Percentiles rank a stretch among this genome's conserved stretches.
These are phyloP conservation scores for Condylostylus longicornis DNA, from an alignment of 1,140 invertebrate species.

Conservation along the genomic window DNA sequence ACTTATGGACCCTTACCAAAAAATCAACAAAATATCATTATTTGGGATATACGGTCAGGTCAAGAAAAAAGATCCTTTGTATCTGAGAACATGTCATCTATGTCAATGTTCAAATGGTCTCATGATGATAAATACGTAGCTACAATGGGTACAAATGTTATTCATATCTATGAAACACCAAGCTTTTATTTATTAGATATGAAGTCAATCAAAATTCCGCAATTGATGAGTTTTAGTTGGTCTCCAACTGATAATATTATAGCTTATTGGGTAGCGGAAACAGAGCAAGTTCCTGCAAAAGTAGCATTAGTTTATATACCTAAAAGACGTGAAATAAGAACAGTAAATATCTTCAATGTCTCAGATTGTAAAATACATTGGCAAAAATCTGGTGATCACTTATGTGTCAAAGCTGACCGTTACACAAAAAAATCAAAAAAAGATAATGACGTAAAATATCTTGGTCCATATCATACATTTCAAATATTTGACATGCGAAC, in stretches of 20 bases:
- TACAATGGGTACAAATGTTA: constrained; percentile 62
- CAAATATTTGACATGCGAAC: constrained; percentile 98
- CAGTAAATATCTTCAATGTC: constrained; percentile 95
- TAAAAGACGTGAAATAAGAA: constrained; percentile 78
- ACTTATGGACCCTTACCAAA: constrained; percentile 69
- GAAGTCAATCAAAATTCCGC: constrained; percentile 84
- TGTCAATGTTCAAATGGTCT: constrained; percentile 95
- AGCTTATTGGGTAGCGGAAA: constrained; percentile 97
- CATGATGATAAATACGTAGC: constrained; percentile 95
- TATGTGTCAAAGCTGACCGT: constrained; percentile 96
- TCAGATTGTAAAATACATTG: constrained; percentile 97
- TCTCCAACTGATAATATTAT: constrained; percentile 92
- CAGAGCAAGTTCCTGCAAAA: constrained; percentile 77
- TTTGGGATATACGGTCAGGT: constrained; percentile 92
- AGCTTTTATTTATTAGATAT: constrained; percentile 86
- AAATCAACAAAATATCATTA: constrained; percentile 57
- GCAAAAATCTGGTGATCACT: constrained; percentile 95
- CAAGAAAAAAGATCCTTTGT: constrained; percentile 82
- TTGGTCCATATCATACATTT: constrained; percentile 96
- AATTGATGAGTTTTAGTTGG: constrained; percentile 92
- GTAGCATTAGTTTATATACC: constrained; percentile 74
- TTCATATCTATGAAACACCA: constrained; percentile 92
- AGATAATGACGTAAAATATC: constrained; percentile 78
- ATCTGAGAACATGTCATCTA: constrained; percentile 61
- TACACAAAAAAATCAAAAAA: constrained; percentile 84